These are phyloP conservation scores for Sander lucioperca DNA, from an alignment of 2,113 vertebrate genomes.

Conservation along the genomic window DNA sequence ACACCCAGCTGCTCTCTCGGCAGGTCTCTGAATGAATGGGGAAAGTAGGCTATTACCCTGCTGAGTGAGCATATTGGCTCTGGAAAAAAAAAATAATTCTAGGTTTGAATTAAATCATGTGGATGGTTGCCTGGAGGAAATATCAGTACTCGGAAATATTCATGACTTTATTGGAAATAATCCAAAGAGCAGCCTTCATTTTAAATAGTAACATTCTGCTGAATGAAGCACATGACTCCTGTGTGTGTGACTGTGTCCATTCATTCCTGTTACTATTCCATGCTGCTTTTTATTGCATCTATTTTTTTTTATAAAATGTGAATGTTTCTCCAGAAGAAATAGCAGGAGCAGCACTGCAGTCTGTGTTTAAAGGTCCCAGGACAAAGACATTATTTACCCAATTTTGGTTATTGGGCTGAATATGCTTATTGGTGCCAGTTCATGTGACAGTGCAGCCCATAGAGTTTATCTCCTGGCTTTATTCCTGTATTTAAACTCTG, in stretches of 20 bases:
- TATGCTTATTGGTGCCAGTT: not conserved
- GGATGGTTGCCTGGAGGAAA: not conserved
- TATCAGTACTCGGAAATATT: no score
- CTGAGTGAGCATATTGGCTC: not conserved
- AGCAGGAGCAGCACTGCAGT: not conserved
- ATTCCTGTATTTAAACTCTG: not conserved
- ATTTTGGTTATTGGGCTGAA: not conserved
- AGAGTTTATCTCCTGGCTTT: not conserved
- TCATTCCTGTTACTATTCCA: not conserved
- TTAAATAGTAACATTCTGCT: not conserved
- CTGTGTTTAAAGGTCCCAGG: not conserved
- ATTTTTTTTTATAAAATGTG: no score
- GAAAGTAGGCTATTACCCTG: not conserved
- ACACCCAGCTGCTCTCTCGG: not conserved
- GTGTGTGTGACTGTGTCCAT: constrained; percentile 26
- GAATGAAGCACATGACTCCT: constrained; percentile 58
- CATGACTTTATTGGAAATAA: not conserved
- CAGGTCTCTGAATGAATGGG: not conserved
- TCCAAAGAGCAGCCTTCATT: not conserved
- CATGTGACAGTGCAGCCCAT: constrained; percentile 7
- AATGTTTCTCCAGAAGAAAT: not conserved
- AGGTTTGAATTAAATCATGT: not conserved
- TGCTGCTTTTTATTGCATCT: not conserved
- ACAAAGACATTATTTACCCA: constrained; percentile 19
- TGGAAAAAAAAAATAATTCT: not conserved